These are phyloP conservation scores for Eriosoma lanigerum DNA, from an alignment of 1,140 invertebrate genomes.

Conservation along the genomic window DNA sequence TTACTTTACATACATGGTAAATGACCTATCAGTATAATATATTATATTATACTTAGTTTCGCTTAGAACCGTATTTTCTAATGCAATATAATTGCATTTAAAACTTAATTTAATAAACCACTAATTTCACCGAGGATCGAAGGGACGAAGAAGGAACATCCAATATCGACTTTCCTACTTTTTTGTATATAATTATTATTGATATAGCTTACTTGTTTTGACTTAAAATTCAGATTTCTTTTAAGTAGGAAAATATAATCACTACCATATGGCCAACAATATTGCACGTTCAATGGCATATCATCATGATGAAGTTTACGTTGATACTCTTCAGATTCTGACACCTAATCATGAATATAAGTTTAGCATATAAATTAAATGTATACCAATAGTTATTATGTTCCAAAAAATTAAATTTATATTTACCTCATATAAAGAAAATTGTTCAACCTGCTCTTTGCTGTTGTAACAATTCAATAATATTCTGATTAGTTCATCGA, in stretches of 20 bases:
- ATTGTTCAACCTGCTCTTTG: slow-evolving; percentile 78
- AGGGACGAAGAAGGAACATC: too few species aligned
- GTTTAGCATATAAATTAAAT: background rate
- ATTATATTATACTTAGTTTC: too few species aligned
- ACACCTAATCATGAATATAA: slow-evolving; percentile 61
- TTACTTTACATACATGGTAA: too few species aligned
- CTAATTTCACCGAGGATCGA: too few species aligned
- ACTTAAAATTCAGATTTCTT: slow-evolving; percentile 73
- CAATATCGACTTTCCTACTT: too few species aligned
- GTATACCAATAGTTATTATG: too few species aligned
- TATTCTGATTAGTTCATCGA: slow-evolving; percentile 83
- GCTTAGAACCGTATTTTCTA: too few species aligned
- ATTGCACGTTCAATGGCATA: slow-evolving; percentile 78
- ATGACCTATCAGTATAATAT: too few species aligned
- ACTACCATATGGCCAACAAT: slow-evolving; percentile 67
- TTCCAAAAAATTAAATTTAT: slow-evolving; percentile 54
- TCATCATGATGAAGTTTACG: slow-evolving; percentile 84
- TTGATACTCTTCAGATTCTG: slow-evolving; percentile 73
- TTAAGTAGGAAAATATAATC: slow-evolving; percentile 76
- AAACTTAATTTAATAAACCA: too few species aligned
- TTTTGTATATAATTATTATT: background rate
- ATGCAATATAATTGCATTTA: too few species aligned
- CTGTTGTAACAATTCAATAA: slow-evolving; percentile 83
- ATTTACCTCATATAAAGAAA: slow-evolving; percentile 83
- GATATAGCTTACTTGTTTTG: slow-evolving; percentile 57